These are phyloP conservation scores for Pelusios castaneus DNA, from an alignment of 2,113 vertebrate genomes.

Conservation along the genomic window DNA sequence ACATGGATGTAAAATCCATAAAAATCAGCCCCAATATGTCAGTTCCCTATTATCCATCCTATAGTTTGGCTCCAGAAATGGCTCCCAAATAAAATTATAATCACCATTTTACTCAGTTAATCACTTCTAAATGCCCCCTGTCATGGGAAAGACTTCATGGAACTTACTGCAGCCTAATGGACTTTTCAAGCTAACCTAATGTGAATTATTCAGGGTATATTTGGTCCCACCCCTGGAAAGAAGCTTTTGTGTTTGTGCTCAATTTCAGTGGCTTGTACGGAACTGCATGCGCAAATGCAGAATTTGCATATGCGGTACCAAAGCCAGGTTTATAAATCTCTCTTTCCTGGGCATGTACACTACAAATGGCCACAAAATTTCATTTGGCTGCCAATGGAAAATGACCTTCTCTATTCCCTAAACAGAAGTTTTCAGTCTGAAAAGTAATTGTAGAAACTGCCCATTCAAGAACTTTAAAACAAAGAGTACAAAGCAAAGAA, in stretches of 20 bases:
- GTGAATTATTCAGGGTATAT: neutral
- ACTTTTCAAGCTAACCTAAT: neutral
- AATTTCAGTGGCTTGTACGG: neutral
- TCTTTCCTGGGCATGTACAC: constrained; percentile 18
- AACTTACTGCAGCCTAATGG: neutral
- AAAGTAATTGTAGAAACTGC: constrained; percentile 60
- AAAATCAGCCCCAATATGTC: constrained; percentile 7
- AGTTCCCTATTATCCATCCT: constrained; percentile 15
- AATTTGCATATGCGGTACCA: neutral
- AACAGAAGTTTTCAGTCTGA: constrained; percentile 49
- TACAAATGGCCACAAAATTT: constrained; percentile 7
- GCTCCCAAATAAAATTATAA: neutral
- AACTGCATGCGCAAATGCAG: neutral
- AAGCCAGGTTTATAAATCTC: constrained; percentile 38
- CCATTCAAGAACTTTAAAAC: constrained; percentile 60
- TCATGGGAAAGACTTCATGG: neutral
- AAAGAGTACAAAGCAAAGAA: constrained; percentile 59
- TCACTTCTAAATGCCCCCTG: constrained; percentile 4
- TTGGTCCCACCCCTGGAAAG: neutral
- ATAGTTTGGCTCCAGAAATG: constrained; percentile 26
- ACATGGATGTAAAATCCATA: neutral
- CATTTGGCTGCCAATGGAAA: constrained; percentile 63
- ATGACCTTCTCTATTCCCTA: neutral
- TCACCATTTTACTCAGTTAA: neutral
- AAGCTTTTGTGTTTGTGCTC: neutral